phyloP scores from a whole-genome alignment of 2,113 vertebrate genomes.

The Haemorhous mexicanus region DNA sequence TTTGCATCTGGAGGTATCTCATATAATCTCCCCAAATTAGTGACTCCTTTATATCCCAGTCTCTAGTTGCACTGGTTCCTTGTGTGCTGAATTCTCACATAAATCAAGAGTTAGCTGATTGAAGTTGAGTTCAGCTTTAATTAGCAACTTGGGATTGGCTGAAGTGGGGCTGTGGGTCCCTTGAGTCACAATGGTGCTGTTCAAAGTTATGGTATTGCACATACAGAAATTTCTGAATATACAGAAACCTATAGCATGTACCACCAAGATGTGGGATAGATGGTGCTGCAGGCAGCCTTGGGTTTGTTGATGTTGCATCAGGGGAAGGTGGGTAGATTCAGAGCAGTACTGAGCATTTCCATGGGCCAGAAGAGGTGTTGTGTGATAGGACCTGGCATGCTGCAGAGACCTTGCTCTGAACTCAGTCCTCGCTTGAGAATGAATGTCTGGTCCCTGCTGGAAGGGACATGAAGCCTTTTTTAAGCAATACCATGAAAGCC shows the following conservation, averaged over 20 bases:
- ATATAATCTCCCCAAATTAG: background rate
- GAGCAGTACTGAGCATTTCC: background rate
- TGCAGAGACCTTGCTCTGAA: constrained; percentile 9
- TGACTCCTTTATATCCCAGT: background rate
- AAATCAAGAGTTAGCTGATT: background rate
- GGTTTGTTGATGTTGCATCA: background rate
- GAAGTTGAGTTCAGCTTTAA: background rate
- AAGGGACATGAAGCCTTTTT: constrained; percentile 12
- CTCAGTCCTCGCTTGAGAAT: background rate
- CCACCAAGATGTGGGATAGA: accelerated
- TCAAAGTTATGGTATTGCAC: background rate
- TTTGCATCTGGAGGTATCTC: background rate
- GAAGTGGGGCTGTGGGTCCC: background rate
- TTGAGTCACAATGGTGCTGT: background rate
- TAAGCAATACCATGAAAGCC: background rate
- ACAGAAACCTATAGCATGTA: background rate
- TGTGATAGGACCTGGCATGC: background rate
- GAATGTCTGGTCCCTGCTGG: background rate
- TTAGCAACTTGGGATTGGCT: background rate
- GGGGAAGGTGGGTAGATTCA: background rate
- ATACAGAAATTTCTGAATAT: background rate
- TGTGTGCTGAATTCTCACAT: background rate
- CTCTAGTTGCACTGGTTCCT: background rate
- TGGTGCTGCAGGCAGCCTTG: background rate
- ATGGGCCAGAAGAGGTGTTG: background rate